Percentiles rank a stretch among this genome's conserved stretches.
These are phyloP conservation scores for Apamea epomidion DNA, from an alignment of 2,888 invertebrate genomes.

Conservation along the genomic window DNA sequence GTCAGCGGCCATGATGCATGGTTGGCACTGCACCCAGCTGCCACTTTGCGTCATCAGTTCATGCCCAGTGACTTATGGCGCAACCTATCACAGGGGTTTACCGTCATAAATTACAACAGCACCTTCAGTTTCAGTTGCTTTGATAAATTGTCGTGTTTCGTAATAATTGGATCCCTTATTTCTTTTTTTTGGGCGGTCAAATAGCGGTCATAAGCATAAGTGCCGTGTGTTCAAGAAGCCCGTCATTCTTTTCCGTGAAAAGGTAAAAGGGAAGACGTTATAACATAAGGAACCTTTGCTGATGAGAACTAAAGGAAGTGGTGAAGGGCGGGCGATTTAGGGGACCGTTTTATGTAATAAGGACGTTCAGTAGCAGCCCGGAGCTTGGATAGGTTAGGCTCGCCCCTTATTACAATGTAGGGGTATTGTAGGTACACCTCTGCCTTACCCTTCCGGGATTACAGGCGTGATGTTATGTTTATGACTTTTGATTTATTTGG, in stretches of 20 bases:
- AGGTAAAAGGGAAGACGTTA: background rate
- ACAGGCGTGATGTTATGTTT: too few relatives aligned
- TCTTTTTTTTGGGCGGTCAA: too few relatives aligned
- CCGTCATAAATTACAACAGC: constrained; percentile 13
- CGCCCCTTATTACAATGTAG: too few relatives aligned
- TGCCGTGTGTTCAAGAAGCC: background rate
- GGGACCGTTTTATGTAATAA: too few relatives aligned
- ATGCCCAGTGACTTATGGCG: constrained; percentile 33
- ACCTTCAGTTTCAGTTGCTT: background rate
- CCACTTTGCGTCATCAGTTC: constrained; percentile 22
- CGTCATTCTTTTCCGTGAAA: background rate
- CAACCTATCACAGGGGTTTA: constrained; percentile 25
- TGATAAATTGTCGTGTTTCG: background rate
- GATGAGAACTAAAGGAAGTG: background rate
- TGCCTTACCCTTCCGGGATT: too few relatives aligned
- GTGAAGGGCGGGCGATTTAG: background rate
- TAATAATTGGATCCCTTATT: too few relatives aligned
- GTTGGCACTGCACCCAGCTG: constrained; percentile 39
- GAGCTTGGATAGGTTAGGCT: too few relatives aligned
- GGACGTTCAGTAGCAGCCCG: too few relatives aligned
- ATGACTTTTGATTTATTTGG: background rate
- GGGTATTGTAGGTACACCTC: too few relatives aligned
- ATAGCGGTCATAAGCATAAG: background rate
- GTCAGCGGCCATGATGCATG: constrained; percentile 31
- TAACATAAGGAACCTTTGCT: too few relatives aligned